Conservation (phyloP, 2,797 vertebrate species). For the Crocidura indochinensis region DNA sequence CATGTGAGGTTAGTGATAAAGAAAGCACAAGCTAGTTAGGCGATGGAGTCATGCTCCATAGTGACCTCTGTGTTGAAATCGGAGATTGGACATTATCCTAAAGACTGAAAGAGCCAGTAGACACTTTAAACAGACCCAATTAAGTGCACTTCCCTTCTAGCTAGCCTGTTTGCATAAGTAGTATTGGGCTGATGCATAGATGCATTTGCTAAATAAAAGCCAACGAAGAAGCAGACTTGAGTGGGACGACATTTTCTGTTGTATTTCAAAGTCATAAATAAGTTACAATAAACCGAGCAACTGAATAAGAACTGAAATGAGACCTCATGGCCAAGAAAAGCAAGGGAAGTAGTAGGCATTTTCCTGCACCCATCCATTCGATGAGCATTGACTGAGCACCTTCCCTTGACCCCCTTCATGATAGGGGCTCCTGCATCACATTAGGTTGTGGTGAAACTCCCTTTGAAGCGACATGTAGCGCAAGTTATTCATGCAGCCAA, state of each 20-base stretch:
- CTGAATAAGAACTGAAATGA: no score
- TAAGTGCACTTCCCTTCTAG: not conserved
- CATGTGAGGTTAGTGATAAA: not conserved
- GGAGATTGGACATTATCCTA: not conserved
- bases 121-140: not conserved
- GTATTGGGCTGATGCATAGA: not conserved
- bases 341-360: no score
- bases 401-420: no score
- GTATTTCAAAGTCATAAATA: constrained; percentile 44
- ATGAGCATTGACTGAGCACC: not conserved
- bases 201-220: not conserved
- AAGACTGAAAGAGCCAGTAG: not conserved
- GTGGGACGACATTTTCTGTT: not conserved
- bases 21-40: not conserved
- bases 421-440: no score
- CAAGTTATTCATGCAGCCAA: not conserved
- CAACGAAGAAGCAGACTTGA: not conserved
- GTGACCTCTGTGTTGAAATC: not conserved
- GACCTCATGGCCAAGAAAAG: no score
- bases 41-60: not conserved
- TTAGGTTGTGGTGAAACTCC: not conserved
- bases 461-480: not conserved
- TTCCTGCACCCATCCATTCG: not conserved
- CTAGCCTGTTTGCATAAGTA: no score
- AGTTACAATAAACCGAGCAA: not conserved